Conservation (phyloP, 2,888 invertebrate genomes). For the Chirona hameri region DNA sequence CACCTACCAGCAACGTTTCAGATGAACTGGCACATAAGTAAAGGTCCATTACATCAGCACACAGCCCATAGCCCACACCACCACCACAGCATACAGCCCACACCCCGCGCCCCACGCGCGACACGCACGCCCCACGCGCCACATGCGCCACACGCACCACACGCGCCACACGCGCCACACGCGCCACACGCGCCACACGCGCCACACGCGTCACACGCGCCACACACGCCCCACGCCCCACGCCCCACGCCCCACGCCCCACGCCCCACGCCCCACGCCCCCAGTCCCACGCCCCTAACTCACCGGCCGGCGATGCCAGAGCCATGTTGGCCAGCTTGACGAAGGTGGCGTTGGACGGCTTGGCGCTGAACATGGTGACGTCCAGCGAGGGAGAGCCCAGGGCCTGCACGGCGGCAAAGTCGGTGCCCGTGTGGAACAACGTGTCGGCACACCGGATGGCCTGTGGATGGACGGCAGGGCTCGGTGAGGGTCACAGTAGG, state of each 20-base stretch:
- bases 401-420: conserved; percentile 2
- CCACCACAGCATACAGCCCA: too few species aligned
- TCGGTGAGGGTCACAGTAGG: too few species aligned
- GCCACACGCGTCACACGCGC: neutral
- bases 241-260: neutral
- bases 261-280: neutral
- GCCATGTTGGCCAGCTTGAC: neutral
- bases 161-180: neutral
- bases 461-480: neutral
- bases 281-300: neutral
- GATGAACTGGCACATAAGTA: too few species aligned
- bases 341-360: neutral
- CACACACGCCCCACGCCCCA: neutral
- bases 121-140: too few species aligned
- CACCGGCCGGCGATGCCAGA: neutral
- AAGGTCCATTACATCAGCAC: too few species aligned
- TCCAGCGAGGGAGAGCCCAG: neutral
- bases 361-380: conserved; percentile 3
- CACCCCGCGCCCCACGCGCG: neutral
- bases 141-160: neutral
- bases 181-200: too few species aligned
- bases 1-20: too few species aligned
- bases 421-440: neutral
- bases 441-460: neutral
- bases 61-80: too few species aligned